Evolutionary conservation across 2,888 invertebrate genomes (phyloP), one percentile per base, ranked within the genome.

Genomic region (Brachycybe producta): DNA sequence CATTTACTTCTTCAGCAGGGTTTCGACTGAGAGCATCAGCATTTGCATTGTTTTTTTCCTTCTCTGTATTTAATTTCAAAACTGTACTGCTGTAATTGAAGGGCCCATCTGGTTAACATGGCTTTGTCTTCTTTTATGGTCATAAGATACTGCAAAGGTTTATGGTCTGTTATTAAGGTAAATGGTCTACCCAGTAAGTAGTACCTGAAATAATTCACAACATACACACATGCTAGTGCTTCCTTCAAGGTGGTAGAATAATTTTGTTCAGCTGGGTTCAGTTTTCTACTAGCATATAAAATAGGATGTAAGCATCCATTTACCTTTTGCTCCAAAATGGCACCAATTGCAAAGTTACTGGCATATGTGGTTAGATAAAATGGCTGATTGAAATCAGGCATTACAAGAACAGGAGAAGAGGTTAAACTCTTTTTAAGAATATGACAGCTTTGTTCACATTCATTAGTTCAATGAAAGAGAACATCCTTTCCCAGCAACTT

Each of bases 181-280:
- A n/a, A n/a, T n/a, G n/a, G n/a, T n/a, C n/a, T n/a, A n/a, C n/a
- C n/a, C n/a, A n/a, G n/a, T n/a, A n/a, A n/a, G n/a, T n/a, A n/a
- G n/a, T n/a, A n/a, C n/a, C n/a, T n/a, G n/a, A 45, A 45, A 35
- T 45, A 35, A 1, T 1, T 23, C 11, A 45, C 34, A n/a, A 21
- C 45, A 35, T 34, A 45, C 2, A 45, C 19, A 3, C 45, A 45
- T 4, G 40, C 48, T 5, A 48, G 15, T 1, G 40, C 30, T 19
- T 48, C 48, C 27, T 41, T 48, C 30, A 40, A 23, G 4, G 21
- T 40, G 24, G 39, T 39, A 1, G 49, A 30, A 30, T 49, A 49
- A 5, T 49, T 49, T 1, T 11, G n/a, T 24, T 49, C 41, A 5
- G 49, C n/a, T 1, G 40, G 11, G 11, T 21, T 41, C 1, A 49